Conservation (phyloP, 2,113 vertebrate species). For the Chloropsis hardwickii region DNA sequence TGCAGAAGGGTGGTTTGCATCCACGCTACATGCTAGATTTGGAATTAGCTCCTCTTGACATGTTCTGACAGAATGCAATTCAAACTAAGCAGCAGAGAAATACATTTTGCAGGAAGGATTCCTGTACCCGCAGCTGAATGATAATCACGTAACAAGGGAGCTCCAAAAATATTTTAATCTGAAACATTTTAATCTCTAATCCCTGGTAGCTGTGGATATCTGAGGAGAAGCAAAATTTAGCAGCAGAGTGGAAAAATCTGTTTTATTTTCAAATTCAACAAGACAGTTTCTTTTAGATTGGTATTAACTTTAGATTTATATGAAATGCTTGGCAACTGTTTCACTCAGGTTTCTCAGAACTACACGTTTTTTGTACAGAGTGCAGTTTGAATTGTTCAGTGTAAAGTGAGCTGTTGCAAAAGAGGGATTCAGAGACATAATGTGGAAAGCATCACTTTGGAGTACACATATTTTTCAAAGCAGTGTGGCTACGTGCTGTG, state of each 20-base stretch:
- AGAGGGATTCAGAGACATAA: not conserved
- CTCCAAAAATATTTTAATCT: not conserved
- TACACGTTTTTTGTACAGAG: not conserved
- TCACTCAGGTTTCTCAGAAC: not conserved
- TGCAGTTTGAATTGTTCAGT: not conserved
- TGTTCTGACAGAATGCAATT: not conserved
- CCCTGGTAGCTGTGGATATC: not conserved
- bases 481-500: not conserved
- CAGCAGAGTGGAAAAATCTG: not conserved
- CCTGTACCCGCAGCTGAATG: not conserved
- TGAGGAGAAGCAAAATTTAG: not conserved
- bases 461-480: not conserved
- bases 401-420: not conserved
- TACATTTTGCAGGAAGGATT: not conserved
- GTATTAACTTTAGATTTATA: not conserved
- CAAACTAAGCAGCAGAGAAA: not conserved
- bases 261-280: not conserved
- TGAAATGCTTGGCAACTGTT: not conserved
- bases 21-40: not conserved
- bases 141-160: not conserved
- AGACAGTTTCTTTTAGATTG: not conserved
- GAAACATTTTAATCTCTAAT: constrained; percentile 34
- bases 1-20: not conserved
- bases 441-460: not conserved
- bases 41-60: constrained; percentile 1